Percentiles rank a stretch among this genome's conserved stretches.
phyloP scores from a whole-genome alignment of 2,888 invertebrate species.

The Acrobasis consociella region DNA sequence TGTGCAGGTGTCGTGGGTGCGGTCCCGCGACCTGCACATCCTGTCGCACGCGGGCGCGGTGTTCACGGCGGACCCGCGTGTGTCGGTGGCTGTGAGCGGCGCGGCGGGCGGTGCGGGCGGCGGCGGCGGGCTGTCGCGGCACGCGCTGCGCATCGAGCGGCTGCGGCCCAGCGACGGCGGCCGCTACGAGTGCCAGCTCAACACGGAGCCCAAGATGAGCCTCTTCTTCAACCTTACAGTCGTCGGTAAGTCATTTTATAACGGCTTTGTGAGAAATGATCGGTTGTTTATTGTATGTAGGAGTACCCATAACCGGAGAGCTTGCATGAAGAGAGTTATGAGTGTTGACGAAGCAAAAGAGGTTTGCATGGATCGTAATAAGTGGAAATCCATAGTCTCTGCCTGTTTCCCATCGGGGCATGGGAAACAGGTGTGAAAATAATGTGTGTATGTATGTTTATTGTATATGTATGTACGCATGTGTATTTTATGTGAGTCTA shows the following conservation, averaged over 20 bases:
- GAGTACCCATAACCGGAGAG: too few relatives aligned
- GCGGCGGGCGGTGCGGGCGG: slow-evolving; percentile 65
- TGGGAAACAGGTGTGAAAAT: too few relatives aligned
- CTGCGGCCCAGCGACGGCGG: slow-evolving; percentile 84
- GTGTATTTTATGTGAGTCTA: too few relatives aligned
- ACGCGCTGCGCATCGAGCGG: slow-evolving; percentile 83
- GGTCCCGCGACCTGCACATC: slow-evolving; percentile 87
- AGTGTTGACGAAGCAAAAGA: too few relatives aligned
- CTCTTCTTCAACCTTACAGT: slow-evolving; percentile 85
- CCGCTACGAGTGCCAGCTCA: slow-evolving; percentile 89
- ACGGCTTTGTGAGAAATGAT: too few relatives aligned
- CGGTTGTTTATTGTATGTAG: too few relatives aligned
- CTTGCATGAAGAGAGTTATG: too few relatives aligned
- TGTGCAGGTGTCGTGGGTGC: slow-evolving; percentile 88
- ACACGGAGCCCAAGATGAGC: slow-evolving; percentile 89
- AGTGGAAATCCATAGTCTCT: too few relatives aligned
- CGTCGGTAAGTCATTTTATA: slow-evolving; percentile 72
- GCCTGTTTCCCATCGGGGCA: too few relatives aligned
- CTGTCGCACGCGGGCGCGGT: slow-evolving; percentile 84
- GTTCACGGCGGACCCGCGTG: slow-evolving; percentile 87
- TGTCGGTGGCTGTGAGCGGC: slow-evolving; percentile 78
- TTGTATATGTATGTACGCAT: too few relatives aligned
- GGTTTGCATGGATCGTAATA: too few relatives aligned
- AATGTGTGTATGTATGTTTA: too few relatives aligned
- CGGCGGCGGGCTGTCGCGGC: slow-evolving; percentile 56